Conservation (phyloP, 35 echinoderm and acorn worm genomes). For the Stichopus chloronotus region DNA sequence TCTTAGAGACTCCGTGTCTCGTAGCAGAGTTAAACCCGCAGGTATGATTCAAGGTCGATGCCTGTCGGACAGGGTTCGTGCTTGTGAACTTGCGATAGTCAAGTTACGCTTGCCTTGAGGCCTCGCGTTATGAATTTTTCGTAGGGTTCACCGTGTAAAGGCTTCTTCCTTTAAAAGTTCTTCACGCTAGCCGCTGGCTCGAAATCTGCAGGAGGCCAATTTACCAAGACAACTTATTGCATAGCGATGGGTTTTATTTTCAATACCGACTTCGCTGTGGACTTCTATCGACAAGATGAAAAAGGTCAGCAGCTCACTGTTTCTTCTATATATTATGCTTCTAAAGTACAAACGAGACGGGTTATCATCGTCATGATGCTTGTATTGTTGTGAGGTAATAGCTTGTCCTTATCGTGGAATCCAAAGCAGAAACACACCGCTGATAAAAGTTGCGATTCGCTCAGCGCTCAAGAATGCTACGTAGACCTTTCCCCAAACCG, state of each 20-base stretch:
- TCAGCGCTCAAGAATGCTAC: background rate
- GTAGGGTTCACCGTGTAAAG: background rate
- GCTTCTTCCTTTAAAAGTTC: background rate
- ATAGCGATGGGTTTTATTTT: constrained; percentile 2
- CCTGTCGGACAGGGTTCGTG: background rate
- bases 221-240: constrained; percentile 47
- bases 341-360: too few relatives aligned
- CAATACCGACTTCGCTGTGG: background rate
- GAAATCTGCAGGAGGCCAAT: constrained; percentile 33
- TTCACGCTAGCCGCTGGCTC: constrained; percentile 25
- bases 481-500: too few relatives aligned
- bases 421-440: background rate
- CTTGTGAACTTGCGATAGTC: background rate
- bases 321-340: background rate
- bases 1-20: too few relatives aligned
- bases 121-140: background rate
- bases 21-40: too few relatives aligned
- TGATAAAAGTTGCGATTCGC: background rate
- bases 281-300: background rate
- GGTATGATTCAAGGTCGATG: background rate
- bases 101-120: background rate
- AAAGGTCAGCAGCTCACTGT: background rate
- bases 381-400: too few relatives aligned
- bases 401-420: too few relatives aligned
- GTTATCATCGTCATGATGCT: too few relatives aligned